Percentiles rank a stretch among this genome's conserved stretches.
Conservation (phyloP, 1,140 invertebrate species). For the Bacillus rossius region DNA sequence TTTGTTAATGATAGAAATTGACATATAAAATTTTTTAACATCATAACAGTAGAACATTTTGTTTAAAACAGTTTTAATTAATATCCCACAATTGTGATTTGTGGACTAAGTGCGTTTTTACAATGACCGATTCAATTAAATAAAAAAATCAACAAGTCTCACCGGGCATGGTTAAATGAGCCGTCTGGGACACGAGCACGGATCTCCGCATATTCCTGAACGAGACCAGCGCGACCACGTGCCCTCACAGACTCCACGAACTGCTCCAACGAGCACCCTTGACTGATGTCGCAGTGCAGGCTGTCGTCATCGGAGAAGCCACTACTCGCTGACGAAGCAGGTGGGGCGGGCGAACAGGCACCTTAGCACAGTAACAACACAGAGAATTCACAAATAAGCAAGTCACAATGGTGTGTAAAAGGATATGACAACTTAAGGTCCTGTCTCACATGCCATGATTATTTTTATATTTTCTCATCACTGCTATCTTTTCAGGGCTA, state of each 20-base stretch:
- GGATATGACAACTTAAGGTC: too few species aligned
- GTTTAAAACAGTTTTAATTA: too few species aligned
- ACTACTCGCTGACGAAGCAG: conserved; percentile 70
- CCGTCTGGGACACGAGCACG: conserved; percentile 75
- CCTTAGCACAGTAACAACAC: neutral
- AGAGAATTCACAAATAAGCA: neutral
- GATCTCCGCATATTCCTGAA: conserved; percentile 76
- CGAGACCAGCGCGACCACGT: conserved; percentile 69
- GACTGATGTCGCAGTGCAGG: conserved; percentile 59
- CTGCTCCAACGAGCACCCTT: conserved; percentile 63
- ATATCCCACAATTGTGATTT: too few species aligned
- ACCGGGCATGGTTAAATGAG: conserved; percentile 71
- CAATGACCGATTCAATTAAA: too few species aligned
- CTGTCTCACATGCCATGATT: too few species aligned
- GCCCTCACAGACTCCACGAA: conserved; percentile 70
- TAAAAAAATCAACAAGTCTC: conserved; percentile 12
- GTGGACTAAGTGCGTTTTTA: too few species aligned
- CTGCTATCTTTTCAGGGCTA: too few species aligned
- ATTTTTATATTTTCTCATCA: too few species aligned
- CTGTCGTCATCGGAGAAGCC: conserved; percentile 87
- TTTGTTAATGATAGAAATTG: too few species aligned
- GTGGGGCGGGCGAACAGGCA: conserved; percentile 57
- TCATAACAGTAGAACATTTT: too few species aligned
- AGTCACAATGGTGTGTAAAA: too few species aligned
- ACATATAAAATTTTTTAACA: too few species aligned